Evolutionary conservation across 2,888 invertebrate species (phyloP), one percentile per base, ranked within the genome.

Genomic region (Thymelicus sylvestris): DNA sequence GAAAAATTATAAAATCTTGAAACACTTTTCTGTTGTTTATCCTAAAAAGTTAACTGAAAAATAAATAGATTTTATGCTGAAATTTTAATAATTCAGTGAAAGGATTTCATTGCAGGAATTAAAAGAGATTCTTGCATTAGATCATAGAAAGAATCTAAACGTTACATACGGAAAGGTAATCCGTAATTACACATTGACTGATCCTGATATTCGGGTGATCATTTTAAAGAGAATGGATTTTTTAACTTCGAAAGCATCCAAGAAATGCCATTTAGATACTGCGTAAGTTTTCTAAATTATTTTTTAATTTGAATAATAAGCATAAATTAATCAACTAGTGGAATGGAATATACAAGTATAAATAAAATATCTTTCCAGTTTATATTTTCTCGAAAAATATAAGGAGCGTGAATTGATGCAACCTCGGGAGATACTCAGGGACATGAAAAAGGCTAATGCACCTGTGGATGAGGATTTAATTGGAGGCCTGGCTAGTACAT

Each of bases 161-260:
- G 73, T 77, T 48, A 76, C 72, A 3, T 52, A 74, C 39, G 77
- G 77, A 6, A 31, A 66, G 13, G 71, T 77, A 5, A 62, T 70
- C 2, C 72, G 67, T 19, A 59, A 75, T 55, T 76, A 77, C 52
- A 64, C 52, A 1, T 38, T 75, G 10, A 41, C 72, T 10, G 69
- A 67, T 44, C 72, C 77, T 8, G 79, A 80, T 66, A 66, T 80
- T 7, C 73, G 77, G 7, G 66, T 73, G 10, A 78, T 79, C 7
- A 55, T 78, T 1, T 57, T 79, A 73, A 79, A 71, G 60, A 73
- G 79, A 55, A 65, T 80, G 15, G 71, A 74, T 60, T 76, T 50
- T 44, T 47, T 79, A 63, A 72, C 77, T 24, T 10, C 74, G 47
- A 74, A 39, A 10, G 19, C 70, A 48, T 62, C 69, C 0, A 74